phyloP scores from a whole-genome alignment of 2,888 invertebrate species.

The Masnerella sp. region DNA sequence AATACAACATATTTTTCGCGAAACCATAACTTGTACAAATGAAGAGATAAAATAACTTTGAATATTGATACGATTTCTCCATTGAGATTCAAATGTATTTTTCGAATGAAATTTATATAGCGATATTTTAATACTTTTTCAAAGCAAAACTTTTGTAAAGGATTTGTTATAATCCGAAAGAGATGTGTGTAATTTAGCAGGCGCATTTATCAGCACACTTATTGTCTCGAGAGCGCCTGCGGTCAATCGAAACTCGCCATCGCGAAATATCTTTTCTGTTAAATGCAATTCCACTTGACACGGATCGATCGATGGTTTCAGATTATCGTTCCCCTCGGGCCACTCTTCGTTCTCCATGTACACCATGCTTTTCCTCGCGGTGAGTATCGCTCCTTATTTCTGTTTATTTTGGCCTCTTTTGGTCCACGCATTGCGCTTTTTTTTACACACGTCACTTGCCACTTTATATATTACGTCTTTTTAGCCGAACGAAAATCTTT shows the following conservation, averaged over 20 bases:
- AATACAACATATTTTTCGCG: too few species aligned
- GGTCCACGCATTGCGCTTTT: not conserved
- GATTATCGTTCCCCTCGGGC: slow-evolving; percentile 93
- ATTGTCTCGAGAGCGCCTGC: slow-evolving; percentile 44
- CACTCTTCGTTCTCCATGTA: slow-evolving; percentile 94
- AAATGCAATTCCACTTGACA: slow-evolving; percentile 65
- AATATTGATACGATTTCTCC: too few species aligned
- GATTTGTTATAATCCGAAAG: too few species aligned
- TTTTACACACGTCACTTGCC: slow-evolving; percentile 28
- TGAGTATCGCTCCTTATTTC: slow-evolving; percentile 79
- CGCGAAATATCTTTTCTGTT: slow-evolving; percentile 52
- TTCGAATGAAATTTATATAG: too few species aligned
- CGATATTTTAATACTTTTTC: not conserved
- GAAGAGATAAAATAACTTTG: too few species aligned
- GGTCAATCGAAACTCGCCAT: slow-evolving; percentile 51
- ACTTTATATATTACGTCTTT: slow-evolving; percentile 41
- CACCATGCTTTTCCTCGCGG: slow-evolving; percentile 90
- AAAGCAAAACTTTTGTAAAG: not conserved
- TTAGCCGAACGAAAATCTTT: slow-evolving; percentile 21
- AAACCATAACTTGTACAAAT: too few species aligned
- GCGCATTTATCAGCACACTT: slow-evolving; percentile 35
- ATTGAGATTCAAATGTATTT: too few species aligned
- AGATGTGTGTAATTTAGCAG: slow-evolving; percentile 29
- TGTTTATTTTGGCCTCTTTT: slow-evolving; percentile 11
- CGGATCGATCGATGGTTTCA: slow-evolving; percentile 72